These are phyloP conservation scores for Drepana falcataria DNA, from an alignment of 2,888 invertebrate species.

Conservation along the genomic window DNA sequence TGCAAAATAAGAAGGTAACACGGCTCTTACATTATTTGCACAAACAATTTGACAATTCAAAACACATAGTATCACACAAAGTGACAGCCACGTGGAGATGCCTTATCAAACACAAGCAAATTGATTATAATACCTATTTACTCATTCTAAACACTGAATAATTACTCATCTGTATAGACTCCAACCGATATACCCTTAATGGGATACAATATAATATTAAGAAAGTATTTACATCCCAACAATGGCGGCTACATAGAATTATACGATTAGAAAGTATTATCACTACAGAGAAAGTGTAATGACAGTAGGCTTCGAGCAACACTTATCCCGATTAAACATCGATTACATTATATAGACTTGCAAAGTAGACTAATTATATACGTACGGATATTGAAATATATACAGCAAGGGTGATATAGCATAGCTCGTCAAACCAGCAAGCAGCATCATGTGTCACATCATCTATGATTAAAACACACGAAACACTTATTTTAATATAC, in stretches of 20 bases:
- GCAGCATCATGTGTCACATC: background rate
- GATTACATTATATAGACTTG: background rate
- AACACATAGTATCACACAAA: background rate
- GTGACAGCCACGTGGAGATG: background rate
- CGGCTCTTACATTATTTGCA: background rate
- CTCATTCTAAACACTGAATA: background rate
- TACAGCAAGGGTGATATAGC: background rate
- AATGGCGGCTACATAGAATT: background rate
- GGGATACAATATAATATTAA: background rate
- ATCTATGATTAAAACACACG: conserved; percentile 3
- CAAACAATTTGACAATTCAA: background rate
- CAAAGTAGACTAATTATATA: background rate
- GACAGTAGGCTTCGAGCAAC: background rate
- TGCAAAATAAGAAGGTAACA: background rate
- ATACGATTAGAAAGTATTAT: background rate
- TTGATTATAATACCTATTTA: background rate
- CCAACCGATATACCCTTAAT: background rate
- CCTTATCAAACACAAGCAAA: background rate
- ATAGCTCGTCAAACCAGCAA: background rate
- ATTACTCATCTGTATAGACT: background rate
- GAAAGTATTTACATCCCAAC: conserved; percentile 1
- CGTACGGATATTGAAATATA: background rate
- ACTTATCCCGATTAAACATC: background rate
- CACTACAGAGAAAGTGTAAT: background rate
- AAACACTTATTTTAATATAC: background rate